phyloP scores from a whole-genome alignment of 2,888 invertebrate genomes.

The Drosophila nr. perissopoda region DNA sequence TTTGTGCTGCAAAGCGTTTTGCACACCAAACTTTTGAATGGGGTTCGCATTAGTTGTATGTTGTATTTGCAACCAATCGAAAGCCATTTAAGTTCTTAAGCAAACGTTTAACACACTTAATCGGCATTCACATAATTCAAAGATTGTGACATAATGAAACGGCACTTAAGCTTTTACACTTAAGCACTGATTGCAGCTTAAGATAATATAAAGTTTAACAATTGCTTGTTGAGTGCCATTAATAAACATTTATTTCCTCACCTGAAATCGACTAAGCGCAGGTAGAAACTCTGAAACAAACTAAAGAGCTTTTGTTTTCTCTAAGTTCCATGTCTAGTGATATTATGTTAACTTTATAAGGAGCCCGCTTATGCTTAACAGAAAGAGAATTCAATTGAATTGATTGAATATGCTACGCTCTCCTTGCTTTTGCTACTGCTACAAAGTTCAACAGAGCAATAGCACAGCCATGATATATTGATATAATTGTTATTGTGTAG shows the following conservation, averaged over 20 bases:
- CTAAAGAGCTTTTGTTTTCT: not conserved
- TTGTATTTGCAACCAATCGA: slow-evolving; percentile 30
- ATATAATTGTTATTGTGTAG: not conserved
- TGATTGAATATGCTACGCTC: not conserved
- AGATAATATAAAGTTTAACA: not conserved
- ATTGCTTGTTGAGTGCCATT: not conserved
- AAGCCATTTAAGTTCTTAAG: slow-evolving; percentile 9
- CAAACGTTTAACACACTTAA: slow-evolving; percentile 20
- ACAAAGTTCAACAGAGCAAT: not conserved
- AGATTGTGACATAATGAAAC: not conserved
- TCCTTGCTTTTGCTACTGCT: not conserved
- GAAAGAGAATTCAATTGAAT: not conserved
- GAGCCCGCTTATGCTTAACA: not conserved
- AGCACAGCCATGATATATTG: not conserved
- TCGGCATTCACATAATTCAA: slow-evolving; percentile 20
- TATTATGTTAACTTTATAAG: not conserved
- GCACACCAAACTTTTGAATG: slow-evolving; percentile 25
- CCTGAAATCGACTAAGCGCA: not conserved
- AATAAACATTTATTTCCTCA: not conserved
- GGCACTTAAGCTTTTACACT: not conserved
- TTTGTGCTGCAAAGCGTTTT: slow-evolving; percentile 30
- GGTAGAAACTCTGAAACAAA: not conserved
- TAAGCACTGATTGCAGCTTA: not conserved
- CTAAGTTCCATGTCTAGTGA: not conserved
- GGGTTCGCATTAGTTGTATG: slow-evolving; percentile 20